Evolutionary conservation across 2,888 invertebrate species (phyloP).

Genomic region (Chirona hameri): DNA sequence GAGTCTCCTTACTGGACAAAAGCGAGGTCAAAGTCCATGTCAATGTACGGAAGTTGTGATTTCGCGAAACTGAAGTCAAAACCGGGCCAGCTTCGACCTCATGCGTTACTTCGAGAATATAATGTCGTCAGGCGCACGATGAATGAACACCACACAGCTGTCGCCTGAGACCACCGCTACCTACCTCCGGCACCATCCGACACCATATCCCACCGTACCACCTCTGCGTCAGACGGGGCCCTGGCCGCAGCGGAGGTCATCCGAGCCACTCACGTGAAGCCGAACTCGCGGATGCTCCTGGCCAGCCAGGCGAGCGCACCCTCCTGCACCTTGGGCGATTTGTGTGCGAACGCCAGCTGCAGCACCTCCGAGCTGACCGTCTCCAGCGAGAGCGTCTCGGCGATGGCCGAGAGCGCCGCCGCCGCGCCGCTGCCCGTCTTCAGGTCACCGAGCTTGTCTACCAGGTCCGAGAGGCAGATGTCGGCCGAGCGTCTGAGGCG

Average conservation of each 20-base stretch:
- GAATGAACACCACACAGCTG: too few species aligned
- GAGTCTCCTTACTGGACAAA: too few species aligned
- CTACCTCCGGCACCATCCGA: too few species aligned
- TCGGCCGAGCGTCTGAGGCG: conserved; percentile 63
- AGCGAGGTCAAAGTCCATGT: too few species aligned
- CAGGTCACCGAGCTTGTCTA: conserved; percentile 78
- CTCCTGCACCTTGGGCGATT: conserved; percentile 65
- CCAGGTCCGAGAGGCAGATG: conserved; percentile 70
- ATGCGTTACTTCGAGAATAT: too few species aligned
- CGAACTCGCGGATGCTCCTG: conserved; percentile 77
- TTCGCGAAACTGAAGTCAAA: too few species aligned
- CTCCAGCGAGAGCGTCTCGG: conserved; percentile 73
- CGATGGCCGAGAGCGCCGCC: conserved; percentile 67
- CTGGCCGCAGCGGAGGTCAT: background rate
- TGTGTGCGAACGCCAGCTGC: conserved; percentile 63
- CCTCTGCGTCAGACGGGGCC: background rate
- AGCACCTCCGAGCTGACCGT: conserved; percentile 68
- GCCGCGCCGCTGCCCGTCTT: conserved; percentile 68
- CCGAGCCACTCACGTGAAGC: conserved; percentile 63
- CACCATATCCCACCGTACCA: background rate
- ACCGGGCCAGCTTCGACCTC: too few species aligned
- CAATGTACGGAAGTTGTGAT: too few species aligned
- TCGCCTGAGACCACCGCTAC: too few species aligned
- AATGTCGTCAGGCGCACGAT: too few species aligned
- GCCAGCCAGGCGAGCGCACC: conserved; percentile 79